A percentile compares a stretch with the other conserved stretches of the same genome.
Evolutionary conservation across 2,888 invertebrate genomes (phyloP).

Genomic region (Netelia melanura): DNA sequence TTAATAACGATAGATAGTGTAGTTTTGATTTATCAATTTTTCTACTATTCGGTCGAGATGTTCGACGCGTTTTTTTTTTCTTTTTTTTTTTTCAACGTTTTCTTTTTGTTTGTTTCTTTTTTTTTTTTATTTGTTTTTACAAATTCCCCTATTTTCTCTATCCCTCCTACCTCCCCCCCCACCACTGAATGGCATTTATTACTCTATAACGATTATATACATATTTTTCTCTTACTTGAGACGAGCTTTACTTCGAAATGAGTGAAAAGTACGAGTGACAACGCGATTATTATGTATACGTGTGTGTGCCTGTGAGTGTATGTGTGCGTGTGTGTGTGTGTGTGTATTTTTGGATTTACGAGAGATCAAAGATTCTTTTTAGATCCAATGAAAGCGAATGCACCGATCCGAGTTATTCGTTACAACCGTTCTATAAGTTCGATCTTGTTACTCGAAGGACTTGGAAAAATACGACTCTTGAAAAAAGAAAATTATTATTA

Average conservation of each 20-base stretch:
- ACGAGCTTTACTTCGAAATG: constrained; percentile 22
- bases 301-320: constrained; percentile 5
- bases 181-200: constrained; percentile 66
- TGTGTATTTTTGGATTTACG: neutral
- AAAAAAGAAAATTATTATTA: constrained; percentile 39
- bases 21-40: constrained; percentile 33
- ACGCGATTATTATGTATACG: constrained; percentile 18
- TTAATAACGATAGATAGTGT: constrained; percentile 40
- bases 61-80: constrained; percentile 2
- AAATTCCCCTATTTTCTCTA: constrained; percentile 38
- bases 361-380: constrained; percentile 47
- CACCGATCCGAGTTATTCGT: constrained; percentile 32
- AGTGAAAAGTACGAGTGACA: constrained; percentile 25
- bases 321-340: constrained; percentile 2
- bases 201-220: constrained; percentile 55
- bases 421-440: constrained; percentile 54
- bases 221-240: constrained; percentile 34
- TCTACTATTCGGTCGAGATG: constrained; percentile 29
- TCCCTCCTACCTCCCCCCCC: constrained; percentile 26
- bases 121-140: constrained; percentile 56
- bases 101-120: too few species aligned
- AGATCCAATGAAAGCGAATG: neutral
- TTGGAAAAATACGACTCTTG: constrained; percentile 49
- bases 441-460: constrained; percentile 58
- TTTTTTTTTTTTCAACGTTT: neutral